Conservation (phyloP, 2,888 invertebrate species). For the Cephus spinipes region DNA sequence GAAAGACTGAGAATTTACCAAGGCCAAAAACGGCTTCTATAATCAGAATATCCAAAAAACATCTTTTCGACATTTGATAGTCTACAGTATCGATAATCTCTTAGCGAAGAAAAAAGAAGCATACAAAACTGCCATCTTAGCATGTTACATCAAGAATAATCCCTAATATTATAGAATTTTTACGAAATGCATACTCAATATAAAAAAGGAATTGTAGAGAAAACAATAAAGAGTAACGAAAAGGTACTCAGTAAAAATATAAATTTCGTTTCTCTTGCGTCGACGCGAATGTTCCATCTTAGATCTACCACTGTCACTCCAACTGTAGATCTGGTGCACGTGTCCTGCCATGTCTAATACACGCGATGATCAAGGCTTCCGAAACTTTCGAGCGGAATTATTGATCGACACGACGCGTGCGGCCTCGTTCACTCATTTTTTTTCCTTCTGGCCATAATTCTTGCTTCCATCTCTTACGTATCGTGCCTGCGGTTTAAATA, state of each 20-base stretch:
- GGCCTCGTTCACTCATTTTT: conserved; percentile 2
- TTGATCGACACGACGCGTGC: conserved; percentile 1
- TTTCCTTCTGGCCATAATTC: neutral
- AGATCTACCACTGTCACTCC: neutral
- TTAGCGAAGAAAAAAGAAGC: neutral
- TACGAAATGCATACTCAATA: neutral
- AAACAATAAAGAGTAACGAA: neutral
- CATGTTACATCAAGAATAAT: neutral
- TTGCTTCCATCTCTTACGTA: neutral
- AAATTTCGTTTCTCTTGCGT: neutral
- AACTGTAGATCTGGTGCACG: neutral
- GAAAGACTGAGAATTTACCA: neutral
- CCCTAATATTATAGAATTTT: neutral
- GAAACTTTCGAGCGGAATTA: conserved; percentile 4
- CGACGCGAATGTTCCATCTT: neutral
- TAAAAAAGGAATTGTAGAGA: neutral
- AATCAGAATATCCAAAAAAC: neutral
- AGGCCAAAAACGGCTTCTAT: neutral
- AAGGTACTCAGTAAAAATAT: neutral
- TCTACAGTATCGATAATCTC: neutral
- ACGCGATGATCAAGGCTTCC: conserved; percentile 2
- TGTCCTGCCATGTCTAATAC: neutral
- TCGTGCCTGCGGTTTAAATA: neutral
- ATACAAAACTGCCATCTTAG: neutral
- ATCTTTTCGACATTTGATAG: neutral